Evolutionary conservation across 2,113 vertebrate genomes (phyloP), one percentile per base, ranked within the genome.

Genomic region (Cottus gobio): DNA sequence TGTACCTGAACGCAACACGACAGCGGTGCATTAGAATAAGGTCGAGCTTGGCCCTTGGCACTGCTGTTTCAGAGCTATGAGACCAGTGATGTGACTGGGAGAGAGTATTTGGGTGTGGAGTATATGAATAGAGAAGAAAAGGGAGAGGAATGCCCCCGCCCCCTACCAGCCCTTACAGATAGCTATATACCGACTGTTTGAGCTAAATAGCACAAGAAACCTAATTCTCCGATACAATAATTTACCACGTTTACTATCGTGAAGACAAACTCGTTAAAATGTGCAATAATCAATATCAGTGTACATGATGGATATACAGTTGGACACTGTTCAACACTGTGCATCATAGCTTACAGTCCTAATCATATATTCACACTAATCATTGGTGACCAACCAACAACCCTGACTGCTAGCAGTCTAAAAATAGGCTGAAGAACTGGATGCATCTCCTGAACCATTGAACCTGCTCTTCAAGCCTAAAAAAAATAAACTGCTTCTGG

Each of bases 1-100:
- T 90, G 83, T 90, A 91, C 64, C 92, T 93, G 89, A 73, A 75
- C 16, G 57, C 58, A 86, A 61, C 66, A 76, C 58, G 22, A 26
- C 24, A 52, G 7, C 0, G 5, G 1, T 5, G 48, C 28, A n/a
- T 34, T 1, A 44, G 13, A 31, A 24, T 24, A 48, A 71, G 16
- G 20, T 1, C 58, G 22, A 67, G 62, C 22, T 15, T 0, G 31
- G n/a, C n/a, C n/a, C n/a, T 22, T 50, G 20, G 18, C 20, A 50
- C 48, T 8, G 48, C 9, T 24, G 52, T 54, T 12, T 24, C 52
- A 24, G n/a, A 26, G n/a, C 52, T 56, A 11, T 24, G 4, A 12
- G 52, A 26, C 52, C n/a, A 56, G n/a, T 26, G n/a, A 56, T 26
- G 52, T 11, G n/a, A 26, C 52, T 26, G 10, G 1, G 8, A 56